phyloP scores from a whole-genome alignment of 2,888 invertebrate genomes.

The Ceraclea dissimilis region DNA sequence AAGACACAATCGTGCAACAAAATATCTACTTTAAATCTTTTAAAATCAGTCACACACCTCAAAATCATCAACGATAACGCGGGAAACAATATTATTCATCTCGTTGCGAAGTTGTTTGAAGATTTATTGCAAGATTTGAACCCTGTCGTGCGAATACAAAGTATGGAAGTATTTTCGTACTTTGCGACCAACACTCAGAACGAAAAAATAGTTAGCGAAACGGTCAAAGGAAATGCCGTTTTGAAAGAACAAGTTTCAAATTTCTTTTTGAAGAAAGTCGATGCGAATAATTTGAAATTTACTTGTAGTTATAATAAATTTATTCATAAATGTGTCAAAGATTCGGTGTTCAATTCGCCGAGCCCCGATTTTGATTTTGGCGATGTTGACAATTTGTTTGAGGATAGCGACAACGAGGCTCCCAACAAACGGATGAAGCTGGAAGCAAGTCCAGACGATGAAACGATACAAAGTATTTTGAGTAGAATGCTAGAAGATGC shows the following conservation, averaged over 20 bases:
- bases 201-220: slow-evolving; percentile 6
- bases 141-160: slow-evolving; percentile 3
- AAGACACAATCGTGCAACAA: slow-evolving; percentile 8
- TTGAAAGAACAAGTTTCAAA: slow-evolving; percentile 4
- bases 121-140: slow-evolving; percentile 7
- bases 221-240: background rate
- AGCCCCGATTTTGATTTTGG: slow-evolving; percentile 37
- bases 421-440: slow-evolving; percentile 36
- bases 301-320: background rate
- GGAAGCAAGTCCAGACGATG: slow-evolving; percentile 29
- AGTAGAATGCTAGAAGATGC: slow-evolving; percentile 34
- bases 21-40: slow-evolving; percentile 4
- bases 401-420: slow-evolving; percentile 32
- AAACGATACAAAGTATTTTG: slow-evolving; percentile 29
- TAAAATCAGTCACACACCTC: slow-evolving; percentile 2
- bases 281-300: background rate
- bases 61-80: slow-evolving; percentile 4
- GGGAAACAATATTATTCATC: background rate
- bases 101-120: slow-evolving; percentile 8
- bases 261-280: slow-evolving; percentile 3
- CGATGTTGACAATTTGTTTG: slow-evolving; percentile 35
- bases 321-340: slow-evolving; percentile 9
- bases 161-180: slow-evolving; percentile 11
- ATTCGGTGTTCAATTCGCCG: slow-evolving; percentile 21
- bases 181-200: slow-evolving; percentile 8